phyloP scores from a whole-genome alignment of 2,888 invertebrate species.

The Pseudoips prasinana region DNA sequence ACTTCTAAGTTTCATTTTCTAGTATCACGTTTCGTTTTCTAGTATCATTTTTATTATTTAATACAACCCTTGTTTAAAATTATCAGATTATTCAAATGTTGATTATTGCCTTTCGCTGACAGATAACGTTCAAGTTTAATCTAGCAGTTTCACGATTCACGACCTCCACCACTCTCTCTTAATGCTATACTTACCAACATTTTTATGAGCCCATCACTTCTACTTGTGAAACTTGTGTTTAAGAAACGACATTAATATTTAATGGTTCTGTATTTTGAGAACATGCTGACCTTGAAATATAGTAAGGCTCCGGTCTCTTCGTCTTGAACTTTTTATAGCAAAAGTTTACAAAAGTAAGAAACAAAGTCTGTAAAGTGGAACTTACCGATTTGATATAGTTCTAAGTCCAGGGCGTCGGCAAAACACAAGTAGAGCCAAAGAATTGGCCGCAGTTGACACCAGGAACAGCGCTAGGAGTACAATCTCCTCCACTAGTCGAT shows the following conservation, averaged over 20 bases:
- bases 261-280: conserved; percentile 22
- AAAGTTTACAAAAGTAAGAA: conserved; percentile 9
- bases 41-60: no score
- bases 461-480: conserved; percentile 80
- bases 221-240: conserved; percentile 24
- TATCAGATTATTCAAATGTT: conserved; percentile 37
- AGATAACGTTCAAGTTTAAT: conserved; percentile 34
- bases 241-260: conserved; percentile 21
- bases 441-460: conserved; percentile 87
- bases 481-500: conserved; percentile 74
- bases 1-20: conserved; percentile 15
- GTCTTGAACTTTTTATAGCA: conserved; percentile 2
- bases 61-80: conserved; percentile 1
- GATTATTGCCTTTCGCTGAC: conserved; percentile 40
- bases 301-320: conserved; percentile 12
- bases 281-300: conserved; percentile 27
- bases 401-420: conserved; percentile 87
- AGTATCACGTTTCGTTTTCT: conserved; percentile 2
- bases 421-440: conserved; percentile 88
- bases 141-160: conserved; percentile 31
- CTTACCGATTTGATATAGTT: conserved; percentile 90
- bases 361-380: conserved; percentile 19
- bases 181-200: conserved; percentile 17
- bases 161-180: conserved; percentile 28
- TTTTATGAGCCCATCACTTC: conserved; percentile 13